Conservation (phyloP, 2,113 vertebrate genomes). For the Pelvicachromis taeniatus region DNA sequence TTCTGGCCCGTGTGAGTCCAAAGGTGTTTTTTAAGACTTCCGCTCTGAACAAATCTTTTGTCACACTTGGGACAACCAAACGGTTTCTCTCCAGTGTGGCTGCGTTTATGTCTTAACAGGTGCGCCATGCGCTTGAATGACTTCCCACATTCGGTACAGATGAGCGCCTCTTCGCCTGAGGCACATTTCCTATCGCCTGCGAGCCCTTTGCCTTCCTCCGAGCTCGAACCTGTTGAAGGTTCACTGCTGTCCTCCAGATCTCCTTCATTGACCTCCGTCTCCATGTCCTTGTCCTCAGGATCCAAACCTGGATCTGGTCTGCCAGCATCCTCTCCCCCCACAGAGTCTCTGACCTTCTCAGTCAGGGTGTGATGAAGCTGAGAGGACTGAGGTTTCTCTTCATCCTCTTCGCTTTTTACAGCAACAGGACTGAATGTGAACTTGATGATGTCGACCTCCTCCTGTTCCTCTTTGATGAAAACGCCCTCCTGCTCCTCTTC, state of each 20-base stretch:
- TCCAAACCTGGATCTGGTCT: not conserved
- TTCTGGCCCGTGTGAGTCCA: slow-evolving; percentile 28
- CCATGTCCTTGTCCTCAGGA: not conserved
- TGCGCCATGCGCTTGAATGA: not conserved
- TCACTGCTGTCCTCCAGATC: not conserved
- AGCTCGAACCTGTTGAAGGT: not conserved
- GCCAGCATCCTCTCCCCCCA: not conserved
- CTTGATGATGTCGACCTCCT: not conserved
- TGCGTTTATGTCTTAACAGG: not conserved
- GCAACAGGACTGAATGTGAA: not conserved
- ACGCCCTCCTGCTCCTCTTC: not conserved
- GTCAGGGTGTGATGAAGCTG: not conserved
- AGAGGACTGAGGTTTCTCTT: not conserved
- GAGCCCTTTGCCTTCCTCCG: not conserved
- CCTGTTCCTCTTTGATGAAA: slow-evolving; percentile 17
- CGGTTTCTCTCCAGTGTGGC: not conserved
- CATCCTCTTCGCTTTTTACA: slow-evolving; percentile 2
- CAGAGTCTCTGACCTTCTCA: not conserved
- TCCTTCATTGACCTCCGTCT: slow-evolving; percentile 3
- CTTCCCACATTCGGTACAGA: not conserved
- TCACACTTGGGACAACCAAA: slow-evolving; percentile 22
- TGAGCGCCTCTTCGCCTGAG: not conserved
- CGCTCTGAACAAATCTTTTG: not conserved
- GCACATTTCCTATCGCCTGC: not conserved
- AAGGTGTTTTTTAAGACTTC: slow-evolving; percentile 15